Evolutionary conservation across 1,140 invertebrate genomes (phyloP), one percentile per base, ranked within the genome.

Genomic region (Drosophila tani): DNA sequence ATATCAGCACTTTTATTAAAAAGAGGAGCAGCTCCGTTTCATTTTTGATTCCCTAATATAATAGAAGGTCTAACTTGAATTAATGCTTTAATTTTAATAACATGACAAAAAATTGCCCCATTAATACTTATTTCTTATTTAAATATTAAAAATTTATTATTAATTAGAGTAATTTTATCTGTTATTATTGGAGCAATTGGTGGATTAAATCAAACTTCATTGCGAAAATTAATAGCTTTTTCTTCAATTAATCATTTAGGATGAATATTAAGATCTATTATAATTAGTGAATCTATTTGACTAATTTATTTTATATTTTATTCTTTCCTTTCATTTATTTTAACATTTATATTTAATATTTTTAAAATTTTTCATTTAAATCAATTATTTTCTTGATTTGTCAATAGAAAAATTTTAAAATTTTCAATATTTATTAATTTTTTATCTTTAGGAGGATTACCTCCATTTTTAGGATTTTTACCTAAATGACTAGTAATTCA

Each of bases 231-330:
- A 79, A 82, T 94, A 93, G 75, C 92, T 55, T 94, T 93, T 86
- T 94, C 94, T 40, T 94, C 94, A 5, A 94, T 94, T 93, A 94
- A 94, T 79, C 93, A 94, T 81, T 92, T 94, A 91, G 92, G 92
- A 15, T 94, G 94, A 93, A 93, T 94, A 93, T 57, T 94, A 63
- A 71, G 74, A 59, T 58, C 71, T 38, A 78, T 93, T 80, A 68
- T 91, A 83, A 87, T 91, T 81, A 93, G 76, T 32, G 79, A 93
- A 83, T 92, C 78, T 75, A 68, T 93, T 81, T 93, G 93, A 93
- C 43, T 93, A 24, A 67, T 90, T 71, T 94, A 93, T 81, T 93
- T 94, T 75, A 29, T 91, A 58, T 84, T 93, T 76, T 94, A 94
- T 91, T 84, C 76, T 40, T 86, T 93, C 81, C 79, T 93, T 82